Evolutionary conservation across 2,797 vertebrate species (phyloP).

Genomic region (Gadopsis marmoratus): DNA sequence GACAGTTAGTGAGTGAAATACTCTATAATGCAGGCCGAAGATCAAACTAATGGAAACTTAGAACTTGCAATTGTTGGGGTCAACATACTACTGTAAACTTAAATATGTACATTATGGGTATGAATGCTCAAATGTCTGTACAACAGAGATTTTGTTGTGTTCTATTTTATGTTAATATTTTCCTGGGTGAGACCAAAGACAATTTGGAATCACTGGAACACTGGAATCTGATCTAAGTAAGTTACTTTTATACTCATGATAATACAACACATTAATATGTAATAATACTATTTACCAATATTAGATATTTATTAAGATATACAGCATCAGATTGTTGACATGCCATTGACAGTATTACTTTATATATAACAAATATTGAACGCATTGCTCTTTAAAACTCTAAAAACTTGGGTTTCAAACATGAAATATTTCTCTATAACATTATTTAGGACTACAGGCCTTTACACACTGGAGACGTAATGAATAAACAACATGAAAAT

Average conservation of each 20-base stretch:
- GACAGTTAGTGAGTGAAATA: constrained; percentile 27
- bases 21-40: constrained; percentile 32
- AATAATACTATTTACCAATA: not conserved
- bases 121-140: too few species aligned
- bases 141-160: too few species aligned
- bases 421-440: not conserved
- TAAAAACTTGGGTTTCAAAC: not conserved
- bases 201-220: not conserved
- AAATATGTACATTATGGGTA: too few species aligned
- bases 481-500: too few species aligned
- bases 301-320: not conserved
- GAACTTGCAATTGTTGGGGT: not conserved
- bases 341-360: not conserved
- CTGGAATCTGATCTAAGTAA: not conserved
- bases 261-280: not conserved
- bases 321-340: not conserved
- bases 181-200: too few species aligned
- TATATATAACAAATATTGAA: not conserved
- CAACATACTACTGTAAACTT: too few species aligned
- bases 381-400: not conserved
- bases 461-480: too few species aligned
- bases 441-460: too few species aligned
- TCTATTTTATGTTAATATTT: too few species aligned
- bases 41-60: constrained; percentile 15
- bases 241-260: not conserved